A percentile compares a stretch with the other conserved stretches of the same genome.
phyloP scores from a whole-genome alignment of 2,888 invertebrate genomes.

The Lottia gigantea region DNA sequence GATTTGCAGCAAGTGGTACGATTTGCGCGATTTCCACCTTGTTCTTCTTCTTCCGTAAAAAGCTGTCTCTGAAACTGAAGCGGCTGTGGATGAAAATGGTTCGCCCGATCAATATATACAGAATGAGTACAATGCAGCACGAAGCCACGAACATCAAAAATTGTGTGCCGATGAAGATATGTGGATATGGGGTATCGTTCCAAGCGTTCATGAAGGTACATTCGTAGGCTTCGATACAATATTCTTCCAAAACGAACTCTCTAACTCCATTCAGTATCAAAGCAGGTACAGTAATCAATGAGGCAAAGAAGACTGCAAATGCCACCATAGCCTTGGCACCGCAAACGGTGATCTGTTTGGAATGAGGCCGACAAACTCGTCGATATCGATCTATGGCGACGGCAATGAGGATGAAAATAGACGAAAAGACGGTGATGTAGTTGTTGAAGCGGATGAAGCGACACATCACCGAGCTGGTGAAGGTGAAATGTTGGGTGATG shows the following conservation, averaged over 20 bases:
- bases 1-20: not conserved
- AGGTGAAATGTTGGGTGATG: slow-evolving; percentile 28
- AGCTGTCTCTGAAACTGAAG: not conserved
- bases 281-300: slow-evolving; percentile 24
- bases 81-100: not conserved
- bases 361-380: slow-evolving; percentile 24
- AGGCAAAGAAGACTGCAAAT: slow-evolving; percentile 5
- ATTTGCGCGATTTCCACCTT: not conserved
- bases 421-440: slow-evolving; percentile 25
- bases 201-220: not conserved
- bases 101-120: not conserved
- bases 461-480: slow-evolving; percentile 25
- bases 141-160: not conserved
- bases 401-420: slow-evolving; percentile 26
- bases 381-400: slow-evolving; percentile 31
- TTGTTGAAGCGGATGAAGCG: slow-evolving; percentile 29
- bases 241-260: not conserved
- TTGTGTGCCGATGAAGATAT: not conserved
- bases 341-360: slow-evolving; percentile 22
- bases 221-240: not conserved
- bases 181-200: not conserved
- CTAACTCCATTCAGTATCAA: not conserved
- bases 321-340: slow-evolving; percentile 21
- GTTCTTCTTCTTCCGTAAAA: not conserved
- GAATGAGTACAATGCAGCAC: not conserved